These are phyloP conservation scores for Bombyx huttoni DNA, from an alignment of 2,888 invertebrate genomes.

Conservation along the genomic window DNA sequence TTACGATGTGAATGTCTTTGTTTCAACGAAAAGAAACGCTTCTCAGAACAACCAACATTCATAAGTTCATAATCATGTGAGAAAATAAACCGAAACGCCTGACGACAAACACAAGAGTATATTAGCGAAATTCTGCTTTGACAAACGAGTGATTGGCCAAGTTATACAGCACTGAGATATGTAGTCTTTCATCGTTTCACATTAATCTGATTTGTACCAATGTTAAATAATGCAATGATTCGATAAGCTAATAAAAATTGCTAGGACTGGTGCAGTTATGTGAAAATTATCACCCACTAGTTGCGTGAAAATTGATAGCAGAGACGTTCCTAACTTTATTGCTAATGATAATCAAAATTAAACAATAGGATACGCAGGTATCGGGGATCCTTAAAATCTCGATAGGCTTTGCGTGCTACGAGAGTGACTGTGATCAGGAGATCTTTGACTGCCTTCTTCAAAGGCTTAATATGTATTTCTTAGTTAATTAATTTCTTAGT, in stretches of 20 bases:
- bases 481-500: no score
- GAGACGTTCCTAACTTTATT: slow-evolving; percentile 28
- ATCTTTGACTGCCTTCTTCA: no score
- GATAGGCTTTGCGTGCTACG: no score
- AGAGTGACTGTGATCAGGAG: no score
- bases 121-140: slow-evolving; percentile 15
- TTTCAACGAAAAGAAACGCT: slow-evolving; percentile 6
- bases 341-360: slow-evolving; percentile 7
- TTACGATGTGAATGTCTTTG: slow-evolving; percentile 41
- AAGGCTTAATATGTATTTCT: no score
- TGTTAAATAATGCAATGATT: background rate
- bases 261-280: slow-evolving; percentile 44
- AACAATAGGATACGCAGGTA: background rate
- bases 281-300: slow-evolving; percentile 70
- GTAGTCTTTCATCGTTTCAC: slow-evolving; percentile 21
- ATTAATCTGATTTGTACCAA: slow-evolving; percentile 13
- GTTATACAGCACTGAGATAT: slow-evolving; percentile 20
- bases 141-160: slow-evolving; percentile 21
- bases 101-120: slow-evolving; percentile 26
- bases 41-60: no score
- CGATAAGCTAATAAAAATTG: slow-evolving; percentile 18
- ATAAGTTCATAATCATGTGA: no score
- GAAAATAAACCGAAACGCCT: slow-evolving; percentile 11
- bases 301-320: slow-evolving; percentile 68
- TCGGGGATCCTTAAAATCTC: no score